Conservation (phyloP, 1,140 invertebrate species). For the Olivierus martensii region DNA sequence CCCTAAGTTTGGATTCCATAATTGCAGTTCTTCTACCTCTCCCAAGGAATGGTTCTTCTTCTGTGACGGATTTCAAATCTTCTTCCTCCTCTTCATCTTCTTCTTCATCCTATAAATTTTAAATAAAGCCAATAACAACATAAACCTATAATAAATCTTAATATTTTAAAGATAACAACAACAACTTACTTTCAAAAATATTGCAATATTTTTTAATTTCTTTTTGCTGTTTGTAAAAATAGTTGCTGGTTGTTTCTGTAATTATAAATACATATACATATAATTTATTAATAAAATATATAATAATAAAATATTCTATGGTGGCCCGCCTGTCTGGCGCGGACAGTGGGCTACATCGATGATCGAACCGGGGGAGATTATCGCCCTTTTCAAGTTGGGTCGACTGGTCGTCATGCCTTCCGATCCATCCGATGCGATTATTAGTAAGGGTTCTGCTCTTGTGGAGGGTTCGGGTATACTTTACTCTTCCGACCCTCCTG, state of each 20-base stretch:
- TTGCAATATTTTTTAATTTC: conserved; percentile 90
- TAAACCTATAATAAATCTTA: neutral
- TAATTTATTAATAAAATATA: too few species aligned
- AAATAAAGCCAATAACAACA: neutral
- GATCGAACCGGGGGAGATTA: too few species aligned
- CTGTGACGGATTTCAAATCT: conserved; percentile 35
- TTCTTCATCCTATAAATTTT: conserved; percentile 30
- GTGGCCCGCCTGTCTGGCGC: too few species aligned
- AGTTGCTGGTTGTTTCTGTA: conserved; percentile 59
- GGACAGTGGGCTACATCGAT: too few species aligned
- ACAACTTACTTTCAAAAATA: conserved; percentile 65
- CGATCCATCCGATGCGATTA: too few species aligned
- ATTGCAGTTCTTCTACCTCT: conserved; percentile 85
- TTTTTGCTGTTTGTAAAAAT: conserved; percentile 79
- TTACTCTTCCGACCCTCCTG: too few species aligned
- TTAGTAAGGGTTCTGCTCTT: too few species aligned
- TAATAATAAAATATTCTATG: too few species aligned
- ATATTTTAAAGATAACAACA: neutral
- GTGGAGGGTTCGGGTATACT: too few species aligned
- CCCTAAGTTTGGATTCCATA: conserved; percentile 85
- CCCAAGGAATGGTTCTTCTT: conserved; percentile 49
- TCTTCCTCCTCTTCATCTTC: conserved; percentile 50
- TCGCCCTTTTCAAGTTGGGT: too few species aligned
- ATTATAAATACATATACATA: too few species aligned
- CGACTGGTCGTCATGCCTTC: too few species aligned